Evolutionary conservation across 1,140 invertebrate species (phyloP).

Genomic region (Diorhabda elongata): DNA sequence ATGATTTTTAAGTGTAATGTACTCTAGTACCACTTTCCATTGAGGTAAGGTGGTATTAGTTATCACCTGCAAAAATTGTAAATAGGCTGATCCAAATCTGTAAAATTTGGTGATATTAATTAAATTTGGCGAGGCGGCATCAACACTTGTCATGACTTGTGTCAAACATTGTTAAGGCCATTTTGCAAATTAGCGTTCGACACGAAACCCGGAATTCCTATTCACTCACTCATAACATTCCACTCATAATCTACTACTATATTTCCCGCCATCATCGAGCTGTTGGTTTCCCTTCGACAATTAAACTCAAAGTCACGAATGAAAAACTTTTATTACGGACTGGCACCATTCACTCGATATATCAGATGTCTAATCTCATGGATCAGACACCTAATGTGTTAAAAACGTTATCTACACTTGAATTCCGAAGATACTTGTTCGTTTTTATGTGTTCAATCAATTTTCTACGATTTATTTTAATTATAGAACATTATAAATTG

Average conservation of each 20-base stretch:
- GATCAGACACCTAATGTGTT: neutral
- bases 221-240: slow-evolving; percentile 13
- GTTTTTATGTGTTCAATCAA: no score
- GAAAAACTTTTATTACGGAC: slow-evolving; percentile 6
- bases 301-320: slow-evolving; percentile 11
- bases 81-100: neutral
- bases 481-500: no score
- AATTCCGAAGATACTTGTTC: neutral
- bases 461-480: no score
- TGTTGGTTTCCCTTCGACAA: slow-evolving; percentile 1
- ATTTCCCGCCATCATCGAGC: slow-evolving; percentile 8
- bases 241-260: slow-evolving; percentile 11
- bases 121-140: slow-evolving; percentile 24
- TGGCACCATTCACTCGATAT: neutral
- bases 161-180: slow-evolving; percentile 24
- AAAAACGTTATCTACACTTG: neutral
- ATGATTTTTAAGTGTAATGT: no score
- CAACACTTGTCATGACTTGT: slow-evolving; percentile 30
- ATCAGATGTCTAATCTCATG: neutral
- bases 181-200: slow-evolving; percentile 16
- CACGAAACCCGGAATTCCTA: slow-evolving; percentile 13
- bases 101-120: slow-evolving; percentile 22
- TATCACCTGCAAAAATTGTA: neutral
- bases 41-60: no score
- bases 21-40: no score